Evolutionary conservation across 2,113 vertebrate genomes (phyloP).

Genomic region (Otis tarda): DNA sequence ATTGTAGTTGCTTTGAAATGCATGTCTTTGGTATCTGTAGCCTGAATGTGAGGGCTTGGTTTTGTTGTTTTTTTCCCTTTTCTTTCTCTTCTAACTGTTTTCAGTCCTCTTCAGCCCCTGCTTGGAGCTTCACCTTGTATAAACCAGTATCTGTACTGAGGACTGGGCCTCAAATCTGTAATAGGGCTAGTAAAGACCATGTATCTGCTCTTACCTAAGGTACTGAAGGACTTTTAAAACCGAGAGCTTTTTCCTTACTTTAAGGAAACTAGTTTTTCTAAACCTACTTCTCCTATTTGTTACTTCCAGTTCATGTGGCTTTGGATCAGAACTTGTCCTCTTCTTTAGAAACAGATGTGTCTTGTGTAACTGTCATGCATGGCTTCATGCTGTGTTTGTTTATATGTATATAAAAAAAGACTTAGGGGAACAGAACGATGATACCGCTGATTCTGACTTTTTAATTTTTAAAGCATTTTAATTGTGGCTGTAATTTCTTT

Average conservation of each 20-base stretch:
- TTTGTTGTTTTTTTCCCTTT: no score
- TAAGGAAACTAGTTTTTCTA: not conserved
- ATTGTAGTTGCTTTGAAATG: not conserved
- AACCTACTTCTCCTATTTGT: not conserved
- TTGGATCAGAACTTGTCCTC: not conserved
- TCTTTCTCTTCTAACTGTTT: not conserved
- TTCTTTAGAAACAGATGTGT: not conserved
- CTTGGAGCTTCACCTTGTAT: not conserved
- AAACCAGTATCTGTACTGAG: not conserved
- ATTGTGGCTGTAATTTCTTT: not conserved
- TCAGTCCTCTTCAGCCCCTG: not conserved
- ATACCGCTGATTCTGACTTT: not conserved
- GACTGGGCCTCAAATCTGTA: rapidly evolving
- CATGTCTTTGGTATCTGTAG: not conserved
- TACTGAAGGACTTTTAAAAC: not conserved
- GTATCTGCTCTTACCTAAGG: not conserved
- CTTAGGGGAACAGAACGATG: not conserved
- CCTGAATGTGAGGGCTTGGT: rapidly evolving
- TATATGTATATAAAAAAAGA: not conserved
- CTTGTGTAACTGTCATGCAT: not conserved
- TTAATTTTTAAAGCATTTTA: not conserved
- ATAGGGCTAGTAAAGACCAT: no score
- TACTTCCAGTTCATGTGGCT: not conserved
- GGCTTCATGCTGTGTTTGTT: not conserved
- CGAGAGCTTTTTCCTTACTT: not conserved